Evolutionary conservation across 2,113 vertebrate species (phyloP).

Genomic region (Psittacula cyanocephala): DNA sequence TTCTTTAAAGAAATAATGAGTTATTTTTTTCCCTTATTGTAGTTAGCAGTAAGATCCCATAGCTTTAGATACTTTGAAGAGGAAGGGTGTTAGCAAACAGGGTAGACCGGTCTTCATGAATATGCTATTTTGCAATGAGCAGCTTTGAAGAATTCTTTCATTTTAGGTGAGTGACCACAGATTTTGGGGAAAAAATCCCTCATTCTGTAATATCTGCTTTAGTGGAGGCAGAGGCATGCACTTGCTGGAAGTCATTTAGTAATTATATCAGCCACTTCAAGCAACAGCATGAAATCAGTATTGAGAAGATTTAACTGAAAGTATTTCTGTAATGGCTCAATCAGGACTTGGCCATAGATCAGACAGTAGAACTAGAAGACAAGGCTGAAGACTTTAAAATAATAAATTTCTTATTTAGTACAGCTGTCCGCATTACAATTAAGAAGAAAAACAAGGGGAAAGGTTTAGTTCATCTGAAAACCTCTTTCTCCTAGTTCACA

Average conservation of each 20-base stretch:
- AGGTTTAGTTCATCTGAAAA: not conserved
- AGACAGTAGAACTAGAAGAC: not conserved
- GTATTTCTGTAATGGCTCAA: not conserved
- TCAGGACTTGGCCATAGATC: not conserved
- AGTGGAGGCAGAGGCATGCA: not conserved
- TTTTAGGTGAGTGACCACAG: not conserved
- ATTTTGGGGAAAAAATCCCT: fast-evolving
- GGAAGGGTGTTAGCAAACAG: not conserved
- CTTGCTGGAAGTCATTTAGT: not conserved
- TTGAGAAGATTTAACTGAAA: not conserved
- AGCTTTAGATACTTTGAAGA: not conserved
- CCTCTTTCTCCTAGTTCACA: not conserved
- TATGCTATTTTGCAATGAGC: not conserved
- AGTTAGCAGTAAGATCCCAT: not conserved
- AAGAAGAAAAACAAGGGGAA: not conserved
- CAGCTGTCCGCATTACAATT: not conserved
- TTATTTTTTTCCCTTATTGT: not conserved
- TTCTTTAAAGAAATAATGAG: not conserved
- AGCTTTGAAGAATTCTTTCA: not conserved
- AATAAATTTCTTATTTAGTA: not conserved
- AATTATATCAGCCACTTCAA: not conserved
- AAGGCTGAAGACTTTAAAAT: not conserved
- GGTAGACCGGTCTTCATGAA: not conserved
- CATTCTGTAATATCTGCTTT: not conserved
- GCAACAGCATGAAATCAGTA: not conserved